Evolutionary conservation across 2,888 invertebrate species (phyloP), one percentile per base, ranked within the genome.

Genomic region (Seira musarum): DNA sequence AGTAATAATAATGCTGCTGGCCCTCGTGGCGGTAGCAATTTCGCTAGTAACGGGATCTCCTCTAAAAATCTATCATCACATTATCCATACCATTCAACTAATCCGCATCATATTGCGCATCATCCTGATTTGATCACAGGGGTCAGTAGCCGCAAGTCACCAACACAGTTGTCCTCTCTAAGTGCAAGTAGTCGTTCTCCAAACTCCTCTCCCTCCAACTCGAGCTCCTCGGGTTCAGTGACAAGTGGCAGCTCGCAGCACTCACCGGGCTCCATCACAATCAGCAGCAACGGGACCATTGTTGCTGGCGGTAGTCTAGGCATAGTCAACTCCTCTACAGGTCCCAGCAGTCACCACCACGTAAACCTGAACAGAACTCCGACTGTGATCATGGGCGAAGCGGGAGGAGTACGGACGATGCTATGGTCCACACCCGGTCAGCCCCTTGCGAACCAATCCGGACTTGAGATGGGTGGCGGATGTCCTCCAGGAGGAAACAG

Each of bases 371-470:
- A 85, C 84, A 91, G 91, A 79, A 91, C 96, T 69, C 96, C 96
- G 15, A 82, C 82, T 73, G 82, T 82, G 69, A 82, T 82, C 24
- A 82, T 82, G 82, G 82, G 82, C 67, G 96, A 96, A 89, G 95
- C 95, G 53, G 96, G 96, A 73, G 95, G 96, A 60, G 96, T 96
- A 0, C 88, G 91, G 76, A 93, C 93, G 60, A 93, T 93, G 93
- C 91, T 93, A 78, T 93, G 93, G 93, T 92, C 92, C 30, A 91
- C 92, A 85, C 92, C 92, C 2, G 88, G 90, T 0, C 87, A 90
- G 89, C 81, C 81, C 15, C 88, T 88, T 68, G 89, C 89, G 83
- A 80, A 83, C 53, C 63, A 61, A 10, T 69, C 83, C 15, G 82
- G 79, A 19, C 61, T 73, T 19, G 81, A 81, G 8, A 57, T 71